These are phyloP conservation scores for Melinaea menophilus DNA, from an alignment of 2,888 invertebrate species.

Conservation along the genomic window DNA sequence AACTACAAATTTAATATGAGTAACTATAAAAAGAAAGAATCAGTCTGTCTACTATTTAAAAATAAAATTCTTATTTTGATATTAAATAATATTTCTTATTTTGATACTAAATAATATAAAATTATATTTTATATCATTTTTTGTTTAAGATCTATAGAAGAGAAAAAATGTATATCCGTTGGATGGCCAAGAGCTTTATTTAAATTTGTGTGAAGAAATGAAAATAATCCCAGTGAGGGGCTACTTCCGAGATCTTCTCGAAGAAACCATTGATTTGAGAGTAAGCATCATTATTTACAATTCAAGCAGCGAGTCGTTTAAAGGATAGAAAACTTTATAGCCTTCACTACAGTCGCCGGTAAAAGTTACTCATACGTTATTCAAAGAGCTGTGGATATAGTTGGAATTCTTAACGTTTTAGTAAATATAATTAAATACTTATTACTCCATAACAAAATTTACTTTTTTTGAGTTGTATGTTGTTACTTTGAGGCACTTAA, in stretches of 20 bases:
- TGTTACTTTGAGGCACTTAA: background rate
- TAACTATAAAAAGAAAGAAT: too few relatives aligned
- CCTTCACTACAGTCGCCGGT: slow-evolving; percentile 26
- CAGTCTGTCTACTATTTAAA: too few relatives aligned
- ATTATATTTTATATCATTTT: background rate
- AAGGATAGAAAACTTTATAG: slow-evolving; percentile 30
- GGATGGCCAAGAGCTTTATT: slow-evolving; percentile 38
- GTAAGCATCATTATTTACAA: slow-evolving; percentile 30
- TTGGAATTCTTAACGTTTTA: slow-evolving; percentile 2
- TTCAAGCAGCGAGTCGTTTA: slow-evolving; percentile 27
- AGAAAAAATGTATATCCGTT: slow-evolving; percentile 26
- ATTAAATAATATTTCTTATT: too few relatives aligned
- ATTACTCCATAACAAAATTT: background rate
- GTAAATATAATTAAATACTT: slow-evolving; percentile 1
- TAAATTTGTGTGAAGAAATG: slow-evolving; percentile 40
- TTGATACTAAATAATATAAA: too few relatives aligned
- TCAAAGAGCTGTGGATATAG: slow-evolving; percentile 3
- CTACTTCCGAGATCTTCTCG: slow-evolving; percentile 38
- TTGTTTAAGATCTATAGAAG: slow-evolving; percentile 14
- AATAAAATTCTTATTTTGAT: too few relatives aligned
- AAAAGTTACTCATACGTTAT: slow-evolving; percentile 18
- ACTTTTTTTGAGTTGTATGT: background rate
- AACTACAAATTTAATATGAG: too few relatives aligned
- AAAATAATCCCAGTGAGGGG: slow-evolving; percentile 35
- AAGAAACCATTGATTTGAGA: slow-evolving; percentile 41